phyloP scores from a whole-genome alignment of 1,140 invertebrate species.

The Mycetomoellerius zeteki region DNA sequence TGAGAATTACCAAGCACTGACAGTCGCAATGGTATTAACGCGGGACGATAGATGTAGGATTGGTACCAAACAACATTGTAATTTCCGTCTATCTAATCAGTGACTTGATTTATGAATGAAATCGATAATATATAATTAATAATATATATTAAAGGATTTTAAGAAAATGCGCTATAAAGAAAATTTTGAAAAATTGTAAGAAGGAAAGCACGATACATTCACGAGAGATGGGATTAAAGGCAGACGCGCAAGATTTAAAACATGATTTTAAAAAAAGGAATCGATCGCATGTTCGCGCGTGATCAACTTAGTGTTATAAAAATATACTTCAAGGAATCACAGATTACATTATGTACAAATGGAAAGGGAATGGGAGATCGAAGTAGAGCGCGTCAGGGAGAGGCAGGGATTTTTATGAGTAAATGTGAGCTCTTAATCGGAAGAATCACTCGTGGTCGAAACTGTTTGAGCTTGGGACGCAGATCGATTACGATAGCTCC shows the following conservation, averaged over 20 bases:
- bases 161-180: too few relatives aligned
- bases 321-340: conserved; percentile 82
- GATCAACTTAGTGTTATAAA: conserved; percentile 80
- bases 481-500: conserved; percentile 80
- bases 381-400: conserved; percentile 1
- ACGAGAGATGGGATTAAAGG: conserved; percentile 13
- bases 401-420: conserved; percentile 39
- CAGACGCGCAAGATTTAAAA: conserved; percentile 6
- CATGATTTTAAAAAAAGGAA: conserved; percentile 39
- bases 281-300: conserved; percentile 51
- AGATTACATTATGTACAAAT: conserved; percentile 82
- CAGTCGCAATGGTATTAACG: conserved; percentile 51
- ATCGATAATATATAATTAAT: background rate
- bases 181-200: background rate
- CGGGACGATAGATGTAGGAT: conserved; percentile 41
- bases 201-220: conserved; percentile 9
- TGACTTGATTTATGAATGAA: conserved; percentile 49
- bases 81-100: conserved; percentile 26
- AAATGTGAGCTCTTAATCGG: conserved; percentile 75
- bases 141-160: background rate
- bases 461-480: conserved; percentile 55
- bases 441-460: conserved; percentile 79
- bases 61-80: conserved; percentile 29
- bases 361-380: conserved; percentile 51
- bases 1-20: conserved; percentile 48